These are phyloP conservation scores for Hucho hucho DNA, from an alignment of 2,113 vertebrate species.

Conservation along the genomic window DNA sequence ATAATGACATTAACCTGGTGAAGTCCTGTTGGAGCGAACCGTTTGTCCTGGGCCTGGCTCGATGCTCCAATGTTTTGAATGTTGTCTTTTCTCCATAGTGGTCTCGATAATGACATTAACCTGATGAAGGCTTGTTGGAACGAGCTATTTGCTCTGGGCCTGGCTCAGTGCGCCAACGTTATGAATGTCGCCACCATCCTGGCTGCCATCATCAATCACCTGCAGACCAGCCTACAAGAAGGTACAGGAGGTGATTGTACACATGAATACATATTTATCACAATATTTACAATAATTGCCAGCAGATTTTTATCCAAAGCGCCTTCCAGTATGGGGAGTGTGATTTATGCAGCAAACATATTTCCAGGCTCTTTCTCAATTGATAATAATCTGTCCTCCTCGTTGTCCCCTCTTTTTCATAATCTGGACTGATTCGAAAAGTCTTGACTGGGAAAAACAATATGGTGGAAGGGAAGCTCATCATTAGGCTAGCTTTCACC, in stretches of 20 bases:
- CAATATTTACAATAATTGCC: no score
- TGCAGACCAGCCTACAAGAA: constrained; percentile 94
- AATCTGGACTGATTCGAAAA: no score
- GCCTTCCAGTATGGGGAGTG: no score
- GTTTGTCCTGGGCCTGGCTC: constrained; percentile 94
- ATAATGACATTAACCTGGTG: constrained; percentile 94
- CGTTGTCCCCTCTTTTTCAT: no score
- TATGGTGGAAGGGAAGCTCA: no score
- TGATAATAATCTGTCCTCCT: no score
- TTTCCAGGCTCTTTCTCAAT: no score
- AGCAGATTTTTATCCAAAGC: no score
- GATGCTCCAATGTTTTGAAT: constrained; percentile 79
- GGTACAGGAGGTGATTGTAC: constrained; percentile 68
- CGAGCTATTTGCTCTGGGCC: constrained; percentile 93
- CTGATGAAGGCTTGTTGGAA: constrained; percentile 99
- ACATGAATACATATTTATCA: no score
- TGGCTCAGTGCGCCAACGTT: constrained; percentile 94
- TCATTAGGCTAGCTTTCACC: no score
- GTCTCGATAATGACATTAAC: constrained; percentile 93
- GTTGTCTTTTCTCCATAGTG: constrained; percentile 50
- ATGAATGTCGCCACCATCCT: constrained; percentile 97
- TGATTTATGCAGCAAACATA: no score
- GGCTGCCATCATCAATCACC: constrained; percentile 91
- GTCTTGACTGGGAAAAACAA: no score
- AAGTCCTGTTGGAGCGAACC: constrained; percentile 99